phyloP scores from a whole-genome alignment of 2,888 invertebrate genomes.

The Esperia sulphurella region DNA sequence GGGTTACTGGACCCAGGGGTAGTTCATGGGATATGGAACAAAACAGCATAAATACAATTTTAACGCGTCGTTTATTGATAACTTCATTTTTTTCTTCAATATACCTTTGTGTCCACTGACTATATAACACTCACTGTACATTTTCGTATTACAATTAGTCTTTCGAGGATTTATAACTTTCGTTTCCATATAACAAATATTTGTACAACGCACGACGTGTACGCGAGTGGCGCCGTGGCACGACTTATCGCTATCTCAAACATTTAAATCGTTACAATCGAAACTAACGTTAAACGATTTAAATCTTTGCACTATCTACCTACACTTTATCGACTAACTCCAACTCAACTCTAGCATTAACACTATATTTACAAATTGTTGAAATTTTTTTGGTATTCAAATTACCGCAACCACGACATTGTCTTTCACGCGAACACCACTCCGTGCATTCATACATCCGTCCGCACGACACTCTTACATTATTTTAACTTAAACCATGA shows the following conservation, averaged over 20 bases:
- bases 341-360: conserved; percentile 60
- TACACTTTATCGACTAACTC: conserved; percentile 64
- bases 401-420: conserved; percentile 70
- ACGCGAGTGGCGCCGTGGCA: conserved; percentile 71
- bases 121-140: conserved; percentile 80
- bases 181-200: conserved; percentile 75
- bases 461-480: conserved; percentile 67
- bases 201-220: conserved; percentile 76
- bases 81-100: conserved; percentile 75
- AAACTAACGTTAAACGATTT: no score
- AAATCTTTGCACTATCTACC: conserved; percentile 47
- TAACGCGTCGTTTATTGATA: conserved; percentile 77
- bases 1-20: background rate
- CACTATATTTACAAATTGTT: conserved; percentile 78
- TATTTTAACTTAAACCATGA: conserved; percentile 71
- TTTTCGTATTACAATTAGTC: conserved; percentile 78
- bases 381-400: conserved; percentile 79
- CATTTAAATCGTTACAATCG: no score
- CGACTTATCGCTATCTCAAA: conserved; percentile 43
- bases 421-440: conserved; percentile 54
- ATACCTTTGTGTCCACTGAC: conserved; percentile 79
- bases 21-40: conserved; percentile 49
- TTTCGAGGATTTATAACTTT: conserved; percentile 73
- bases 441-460: conserved; percentile 37
- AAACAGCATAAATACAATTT: conserved; percentile 67